phyloP scores from a whole-genome alignment of 53 echinoderm and acorn worm species.

The Arbacia lixula region DNA sequence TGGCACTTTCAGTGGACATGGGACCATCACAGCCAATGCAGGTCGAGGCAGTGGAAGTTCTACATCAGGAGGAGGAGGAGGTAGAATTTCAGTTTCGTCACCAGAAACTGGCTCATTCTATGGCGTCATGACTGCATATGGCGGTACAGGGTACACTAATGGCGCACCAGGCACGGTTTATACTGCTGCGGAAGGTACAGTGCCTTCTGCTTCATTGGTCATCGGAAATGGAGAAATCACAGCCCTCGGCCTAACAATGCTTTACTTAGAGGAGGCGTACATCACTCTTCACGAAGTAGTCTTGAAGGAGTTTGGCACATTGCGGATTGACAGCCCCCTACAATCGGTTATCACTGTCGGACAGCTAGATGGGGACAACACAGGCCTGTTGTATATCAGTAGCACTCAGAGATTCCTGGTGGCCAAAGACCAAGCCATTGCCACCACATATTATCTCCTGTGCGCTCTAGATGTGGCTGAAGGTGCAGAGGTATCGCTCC shows the following conservation, averaged over 20 bases:
- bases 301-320: conserved; percentile 57
- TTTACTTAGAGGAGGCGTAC: conserved; percentile 12
- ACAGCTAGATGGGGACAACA: conserved; percentile 71
- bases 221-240: conserved; percentile 65
- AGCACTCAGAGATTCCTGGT: conserved; percentile 72
- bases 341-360: conserved; percentile 53
- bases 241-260: conserved; percentile 55
- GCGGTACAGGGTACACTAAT: conserved; percentile 63
- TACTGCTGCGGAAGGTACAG: not conserved
- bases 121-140: conserved; percentile 64
- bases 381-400: conserved; percentile 66
- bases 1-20: conserved; percentile 64
- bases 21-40: conserved; percentile 71
- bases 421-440: conserved; percentile 67
- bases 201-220: conserved; percentile 1
- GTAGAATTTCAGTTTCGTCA: conserved; percentile 69
- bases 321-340: conserved; percentile 55
- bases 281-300: conserved; percentile 49
- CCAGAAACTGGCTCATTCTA: conserved; percentile 64
- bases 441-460: conserved; percentile 62
- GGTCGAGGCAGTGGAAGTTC: conserved; percentile 60
- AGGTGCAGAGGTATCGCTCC: conserved; percentile 70
- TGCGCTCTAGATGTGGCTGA: conserved; percentile 79
- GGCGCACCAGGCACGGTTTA: conserved; percentile 88
- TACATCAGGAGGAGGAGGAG: conserved; percentile 84